These are phyloP conservation scores for Atherinomorus stipes DNA, from an alignment of 2,113 vertebrate species.

Conservation along the genomic window DNA sequence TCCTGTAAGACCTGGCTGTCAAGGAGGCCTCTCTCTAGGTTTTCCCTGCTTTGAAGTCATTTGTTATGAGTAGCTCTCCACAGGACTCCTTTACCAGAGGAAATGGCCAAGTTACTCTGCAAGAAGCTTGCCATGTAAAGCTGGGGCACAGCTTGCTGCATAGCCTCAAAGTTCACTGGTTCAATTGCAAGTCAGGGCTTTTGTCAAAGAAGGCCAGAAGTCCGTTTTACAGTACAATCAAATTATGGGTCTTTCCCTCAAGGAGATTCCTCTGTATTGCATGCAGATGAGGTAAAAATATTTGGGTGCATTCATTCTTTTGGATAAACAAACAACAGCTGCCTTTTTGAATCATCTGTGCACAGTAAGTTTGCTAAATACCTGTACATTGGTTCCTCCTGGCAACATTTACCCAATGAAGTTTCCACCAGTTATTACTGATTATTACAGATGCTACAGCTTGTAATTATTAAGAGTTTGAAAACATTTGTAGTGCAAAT, in stretches of 20 bases:
- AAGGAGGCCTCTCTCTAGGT: slow-evolving; percentile 37
- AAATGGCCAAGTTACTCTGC: slow-evolving; percentile 54
- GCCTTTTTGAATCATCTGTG: slow-evolving; percentile 26
- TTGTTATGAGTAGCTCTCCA: slow-evolving; percentile 81
- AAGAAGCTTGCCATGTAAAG: slow-evolving; percentile 44
- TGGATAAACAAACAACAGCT: slow-evolving; percentile 18
- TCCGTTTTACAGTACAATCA: slow-evolving; percentile 23
- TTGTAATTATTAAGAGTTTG: slow-evolving; percentile 18
- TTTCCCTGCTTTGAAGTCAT: slow-evolving; percentile 75
- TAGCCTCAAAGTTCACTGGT: slow-evolving; percentile 17
- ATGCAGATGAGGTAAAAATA: not conserved
- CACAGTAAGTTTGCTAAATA: slow-evolving; percentile 10
- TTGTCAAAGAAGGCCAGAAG: slow-evolving; percentile 5
- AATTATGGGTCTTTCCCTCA: slow-evolving; percentile 15
- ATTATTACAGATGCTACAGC: not conserved
- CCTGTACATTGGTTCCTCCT: slow-evolving; percentile 13
- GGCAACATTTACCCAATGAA: slow-evolving; percentile 6
- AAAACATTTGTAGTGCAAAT: slow-evolving; percentile 16
- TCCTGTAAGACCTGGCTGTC: slow-evolving; percentile 60
- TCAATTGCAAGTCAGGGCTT: slow-evolving; percentile 5
- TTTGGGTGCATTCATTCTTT: not conserved
- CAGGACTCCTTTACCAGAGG: slow-evolving; percentile 68
- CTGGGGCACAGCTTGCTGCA: slow-evolving; percentile 4
- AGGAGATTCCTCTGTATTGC: not conserved
- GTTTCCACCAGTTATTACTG: slow-evolving; percentile 3